phyloP scores from a whole-genome alignment of 2,888 invertebrate species.

The Sarcophaga carnaria region DNA sequence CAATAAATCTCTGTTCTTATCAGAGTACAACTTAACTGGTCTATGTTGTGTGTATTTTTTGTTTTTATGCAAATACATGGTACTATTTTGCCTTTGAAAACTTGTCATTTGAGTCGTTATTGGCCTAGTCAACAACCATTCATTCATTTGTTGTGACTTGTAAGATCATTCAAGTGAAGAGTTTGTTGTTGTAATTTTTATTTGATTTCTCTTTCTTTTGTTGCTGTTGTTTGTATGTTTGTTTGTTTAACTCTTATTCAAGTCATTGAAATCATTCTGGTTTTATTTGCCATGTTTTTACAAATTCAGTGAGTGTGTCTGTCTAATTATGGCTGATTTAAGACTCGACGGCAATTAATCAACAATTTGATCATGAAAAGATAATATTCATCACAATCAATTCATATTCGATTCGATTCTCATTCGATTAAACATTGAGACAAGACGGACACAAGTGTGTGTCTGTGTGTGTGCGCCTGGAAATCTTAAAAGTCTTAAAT shows the following conservation, averaged over 20 bases:
- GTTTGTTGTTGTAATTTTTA: background rate
- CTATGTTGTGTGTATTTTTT: too few relatives aligned
- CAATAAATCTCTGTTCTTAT: too few relatives aligned
- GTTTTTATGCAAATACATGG: too few relatives aligned
- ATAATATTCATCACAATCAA: too few relatives aligned
- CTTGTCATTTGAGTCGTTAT: constrained; percentile 8
- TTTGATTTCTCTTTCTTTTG: background rate
- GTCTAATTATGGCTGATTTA: constrained; percentile 44
- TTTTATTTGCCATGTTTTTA: constrained; percentile 18
- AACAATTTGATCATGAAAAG: constrained; percentile 44
- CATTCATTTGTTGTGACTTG: constrained; percentile 2
- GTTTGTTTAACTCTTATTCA: constrained; percentile 8
- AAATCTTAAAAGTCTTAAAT: background rate
- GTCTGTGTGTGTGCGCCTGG: too few relatives aligned
- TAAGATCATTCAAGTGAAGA: constrained; percentile 9
- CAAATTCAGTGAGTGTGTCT: constrained; percentile 13
- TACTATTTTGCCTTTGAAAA: background rate
- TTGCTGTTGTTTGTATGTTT: background rate
- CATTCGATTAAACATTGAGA: background rate
- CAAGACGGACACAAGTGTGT: background rate
- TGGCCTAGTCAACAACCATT: background rate
- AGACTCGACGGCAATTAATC: constrained; percentile 51
- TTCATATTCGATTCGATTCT: too few relatives aligned
- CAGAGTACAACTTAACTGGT: too few relatives aligned
- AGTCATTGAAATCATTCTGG: background rate